Conservation (phyloP, 2,888 invertebrate species). For the Bombyx huttoni region DNA sequence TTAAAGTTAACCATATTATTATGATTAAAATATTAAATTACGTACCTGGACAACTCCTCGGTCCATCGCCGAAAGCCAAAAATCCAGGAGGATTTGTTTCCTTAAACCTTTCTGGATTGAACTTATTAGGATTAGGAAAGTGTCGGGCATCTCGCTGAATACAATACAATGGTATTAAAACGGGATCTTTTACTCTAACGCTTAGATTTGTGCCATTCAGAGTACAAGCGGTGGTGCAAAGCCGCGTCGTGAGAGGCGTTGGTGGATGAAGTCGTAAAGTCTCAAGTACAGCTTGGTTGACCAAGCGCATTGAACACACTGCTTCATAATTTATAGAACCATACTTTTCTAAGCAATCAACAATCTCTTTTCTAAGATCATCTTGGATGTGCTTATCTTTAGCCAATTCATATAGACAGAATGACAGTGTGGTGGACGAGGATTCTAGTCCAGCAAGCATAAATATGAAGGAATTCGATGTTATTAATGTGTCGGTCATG, state of each 20-base stretch:
- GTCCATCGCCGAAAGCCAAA: conserved; percentile 58
- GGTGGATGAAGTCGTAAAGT: conserved; percentile 56
- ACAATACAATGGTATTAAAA: conserved; percentile 51
- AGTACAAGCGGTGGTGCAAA: conserved; percentile 48
- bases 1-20: too few species aligned
- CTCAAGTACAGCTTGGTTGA: conserved; percentile 39
- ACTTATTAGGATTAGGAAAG: conserved; percentile 53
- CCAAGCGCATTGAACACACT: conserved; percentile 44
- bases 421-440: conserved; percentile 54
- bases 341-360: conserved; percentile 33
- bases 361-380: conserved; percentile 39
- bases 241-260: conserved; percentile 52
- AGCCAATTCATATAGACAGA: conserved; percentile 57
- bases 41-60: conserved; percentile 60
- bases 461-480: conserved; percentile 65
- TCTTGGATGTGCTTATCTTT: conserved; percentile 50
- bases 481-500: conserved; percentile 63
- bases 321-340: conserved; percentile 52
- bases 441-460: conserved; percentile 64
- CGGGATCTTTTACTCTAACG: conserved; percentile 40
- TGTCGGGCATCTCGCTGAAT: conserved; percentile 50
- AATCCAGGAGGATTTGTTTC: conserved; percentile 46
- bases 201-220: conserved; percentile 37
- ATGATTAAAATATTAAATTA: conserved; percentile 2
- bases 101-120: conserved; percentile 50